Evolutionary conservation across 35 echinoderm and acorn worm genomes (phyloP).

Genomic region (Lytechinus pictus): DNA sequence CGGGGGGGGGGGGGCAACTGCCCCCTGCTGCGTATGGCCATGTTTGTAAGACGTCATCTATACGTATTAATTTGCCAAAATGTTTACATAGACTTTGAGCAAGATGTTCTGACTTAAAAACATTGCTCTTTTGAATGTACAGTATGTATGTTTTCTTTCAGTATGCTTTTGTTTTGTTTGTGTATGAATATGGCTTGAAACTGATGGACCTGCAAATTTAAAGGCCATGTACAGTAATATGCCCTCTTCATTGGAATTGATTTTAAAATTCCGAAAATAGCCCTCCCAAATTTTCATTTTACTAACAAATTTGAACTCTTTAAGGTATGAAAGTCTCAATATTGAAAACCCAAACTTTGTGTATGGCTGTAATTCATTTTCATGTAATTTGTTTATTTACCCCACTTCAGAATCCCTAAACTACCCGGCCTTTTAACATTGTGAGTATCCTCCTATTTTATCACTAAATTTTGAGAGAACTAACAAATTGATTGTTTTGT

Average conservation of each 20-base stretch:
- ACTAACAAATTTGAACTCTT: background rate
- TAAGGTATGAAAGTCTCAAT: background rate
- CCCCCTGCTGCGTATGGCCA: too few relatives aligned
- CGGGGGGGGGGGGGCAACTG: too few relatives aligned
- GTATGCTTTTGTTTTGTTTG: background rate
- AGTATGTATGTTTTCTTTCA: background rate
- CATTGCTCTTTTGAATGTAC: background rate
- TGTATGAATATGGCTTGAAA: background rate
- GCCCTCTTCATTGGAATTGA: background rate
- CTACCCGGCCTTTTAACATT: background rate
- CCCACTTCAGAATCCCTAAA: background rate
- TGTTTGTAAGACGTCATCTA: too few relatives aligned
- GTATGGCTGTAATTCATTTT: background rate
- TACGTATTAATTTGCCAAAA: too few relatives aligned
- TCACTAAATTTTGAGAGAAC: background rate
- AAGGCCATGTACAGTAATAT: background rate
- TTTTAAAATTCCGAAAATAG: background rate
- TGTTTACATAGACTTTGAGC: too few relatives aligned
- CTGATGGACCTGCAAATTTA: background rate
- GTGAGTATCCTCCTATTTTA: background rate
- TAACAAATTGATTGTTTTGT: background rate
- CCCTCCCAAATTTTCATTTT: background rate
- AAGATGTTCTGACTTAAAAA: background rate
- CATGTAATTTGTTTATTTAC: background rate
- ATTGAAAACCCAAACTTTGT: background rate